Evolutionary conservation across 2,113 vertebrate genomes (phyloP), one percentile per base, ranked within the genome.

Genomic region (Thomomys bottae): DNA sequence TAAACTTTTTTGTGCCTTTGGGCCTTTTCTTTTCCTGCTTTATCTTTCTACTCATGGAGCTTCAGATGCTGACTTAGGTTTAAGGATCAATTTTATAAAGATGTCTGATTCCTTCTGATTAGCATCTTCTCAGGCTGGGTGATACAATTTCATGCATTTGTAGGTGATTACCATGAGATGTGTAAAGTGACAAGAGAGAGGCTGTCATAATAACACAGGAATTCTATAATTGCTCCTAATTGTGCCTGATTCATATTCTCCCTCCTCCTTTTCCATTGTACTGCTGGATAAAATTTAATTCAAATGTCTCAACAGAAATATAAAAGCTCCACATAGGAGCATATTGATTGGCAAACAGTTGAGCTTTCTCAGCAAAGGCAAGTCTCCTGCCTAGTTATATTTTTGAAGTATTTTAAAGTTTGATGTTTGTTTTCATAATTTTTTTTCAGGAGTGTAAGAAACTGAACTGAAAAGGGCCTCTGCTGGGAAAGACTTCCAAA

Each of bases 361-460:
- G 5, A 11, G 8, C 4, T 79, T 73, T 85, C 42, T 82, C 8
- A 90, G 26, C 36, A 83, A 86, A 82, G 85, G 11, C 4, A 40
- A 73, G 9, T 32, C 28, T 21, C 34, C 1, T 84, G 40, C 3
- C 0, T 0, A 49, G 42, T 70, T 17, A 85, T 71, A 21, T 10
- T 88, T 11, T 63, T 86, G 61, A 23, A 78, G 57, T 59, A 28
- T 81, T 92, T 68, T 93, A 87, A 73, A 10, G 34, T 70, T 94
- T 36, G 59, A 4, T n/a, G 92, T 54, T 11, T 45, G 89, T 78
- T 67, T 93, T 28, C 5, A 20, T 88, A 30, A 40, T 70, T n/a
- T 80, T 34, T 59, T 91, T 72, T 87, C 21, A 88, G 71, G 23
- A 75, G 3, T 42, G 63, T 73, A 94, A 67, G 5, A 80, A 32